A percentile compares a stretch with the other conserved stretches of the same genome.
These are phyloP conservation scores for Antigone vipio DNA, from an alignment of 2,113 vertebrate genomes.

Conservation along the genomic window DNA sequence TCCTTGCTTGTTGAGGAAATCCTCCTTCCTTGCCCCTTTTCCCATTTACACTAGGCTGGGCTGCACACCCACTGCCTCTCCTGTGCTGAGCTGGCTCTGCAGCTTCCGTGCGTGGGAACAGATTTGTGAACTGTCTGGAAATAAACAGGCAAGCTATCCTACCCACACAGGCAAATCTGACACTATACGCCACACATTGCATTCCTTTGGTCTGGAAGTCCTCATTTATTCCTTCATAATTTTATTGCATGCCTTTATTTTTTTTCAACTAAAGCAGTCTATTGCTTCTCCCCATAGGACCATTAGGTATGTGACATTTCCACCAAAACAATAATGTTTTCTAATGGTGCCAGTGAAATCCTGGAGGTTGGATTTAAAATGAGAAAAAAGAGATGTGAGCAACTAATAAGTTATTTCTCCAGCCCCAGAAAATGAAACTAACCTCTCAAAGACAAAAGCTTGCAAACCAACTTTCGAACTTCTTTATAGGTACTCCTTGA, in stretches of 20 bases:
- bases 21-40: not conserved
- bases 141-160: not conserved
- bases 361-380: not conserved
- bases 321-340: constrained; percentile 27
- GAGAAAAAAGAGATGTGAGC: not conserved
- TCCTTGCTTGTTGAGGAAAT: not conserved
- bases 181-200: not conserved
- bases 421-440: not conserved
- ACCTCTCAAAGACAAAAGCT: not conserved
- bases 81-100: not conserved
- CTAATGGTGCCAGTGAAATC: not conserved
- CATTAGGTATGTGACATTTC: constrained; percentile 24
- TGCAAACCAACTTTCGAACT: not conserved
- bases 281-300: not conserved
- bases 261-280: not conserved
- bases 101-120: not conserved
- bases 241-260: not conserved
- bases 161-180: not conserved
- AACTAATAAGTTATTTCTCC: not conserved
- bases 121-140: not conserved
- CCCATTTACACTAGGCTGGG: not conserved
- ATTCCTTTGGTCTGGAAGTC: constrained; percentile 11
- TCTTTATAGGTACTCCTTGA: not conserved
- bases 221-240: not conserved
- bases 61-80: not conserved